Percentiles rank a stretch among this genome's conserved stretches.
Conservation (phyloP, 2,888 invertebrate species). For the Xylophagus ater region DNA sequence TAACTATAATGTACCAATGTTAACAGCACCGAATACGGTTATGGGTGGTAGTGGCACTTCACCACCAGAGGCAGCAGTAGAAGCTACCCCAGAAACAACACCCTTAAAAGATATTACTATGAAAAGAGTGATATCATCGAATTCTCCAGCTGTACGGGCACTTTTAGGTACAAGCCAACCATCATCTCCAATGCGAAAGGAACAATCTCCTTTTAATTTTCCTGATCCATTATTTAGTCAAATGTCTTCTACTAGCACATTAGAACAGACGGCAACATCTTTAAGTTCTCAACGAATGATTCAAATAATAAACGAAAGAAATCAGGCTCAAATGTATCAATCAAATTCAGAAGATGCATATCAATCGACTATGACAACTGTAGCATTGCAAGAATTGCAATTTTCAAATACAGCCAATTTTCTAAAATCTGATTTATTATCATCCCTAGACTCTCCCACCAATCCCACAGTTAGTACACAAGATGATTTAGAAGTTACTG, state of each 20-base stretch:
- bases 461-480: conserved; percentile 24
- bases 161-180: conserved; percentile 48
- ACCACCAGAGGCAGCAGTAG: conserved; percentile 78
- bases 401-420: background rate
- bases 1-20: conserved; percentile 40
- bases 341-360: conserved; percentile 6
- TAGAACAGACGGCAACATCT: background rate
- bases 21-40: conserved; percentile 19
- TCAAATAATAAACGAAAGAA: conserved; percentile 16
- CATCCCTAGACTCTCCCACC: conserved; percentile 13
- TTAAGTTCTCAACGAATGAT: conserved; percentile 14
- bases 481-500: conserved; percentile 45
- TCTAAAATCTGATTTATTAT: conserved; percentile 1
- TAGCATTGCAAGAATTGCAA: conserved; percentile 3
- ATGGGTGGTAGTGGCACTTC: conserved; percentile 49
- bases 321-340: conserved; percentile 13
- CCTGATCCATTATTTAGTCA: conserved; percentile 21
- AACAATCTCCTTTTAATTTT: conserved; percentile 46
- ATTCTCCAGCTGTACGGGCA: conserved; percentile 56
- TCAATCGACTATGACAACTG: background rate
- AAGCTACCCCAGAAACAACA: conserved; percentile 82
- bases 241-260: background rate
- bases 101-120: conserved; percentile 53
- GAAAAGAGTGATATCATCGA: conserved; percentile 42
- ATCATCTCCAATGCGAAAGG: conserved; percentile 57